Conservation (phyloP, 92 coral and sea anemone genomes). For the Phenganax subtilis region DNA sequence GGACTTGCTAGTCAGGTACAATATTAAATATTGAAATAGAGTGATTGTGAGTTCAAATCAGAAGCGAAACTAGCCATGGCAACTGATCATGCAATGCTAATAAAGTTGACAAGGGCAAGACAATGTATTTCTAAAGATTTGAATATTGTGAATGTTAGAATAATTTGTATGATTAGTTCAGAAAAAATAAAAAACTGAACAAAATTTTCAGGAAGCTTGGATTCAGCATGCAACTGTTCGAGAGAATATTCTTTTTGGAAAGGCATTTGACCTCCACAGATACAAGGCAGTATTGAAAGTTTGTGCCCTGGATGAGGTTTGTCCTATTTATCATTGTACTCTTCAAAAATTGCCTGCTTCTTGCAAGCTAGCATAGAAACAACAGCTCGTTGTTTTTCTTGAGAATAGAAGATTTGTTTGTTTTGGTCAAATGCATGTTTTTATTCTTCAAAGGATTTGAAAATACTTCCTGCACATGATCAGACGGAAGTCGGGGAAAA, state of each 20-base stretch:
- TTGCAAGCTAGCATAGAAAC: not conserved
- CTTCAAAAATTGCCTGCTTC: not conserved
- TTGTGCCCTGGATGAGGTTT: slow-evolving; percentile 88
- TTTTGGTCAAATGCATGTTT: not conserved
- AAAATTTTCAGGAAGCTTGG: slow-evolving; percentile 73
- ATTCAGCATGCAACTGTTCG: slow-evolving; percentile 96
- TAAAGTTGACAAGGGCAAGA: not conserved
- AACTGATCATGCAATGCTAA: no score
- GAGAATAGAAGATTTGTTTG: not conserved
- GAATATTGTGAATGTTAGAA: no score
- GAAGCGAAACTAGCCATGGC: no score
- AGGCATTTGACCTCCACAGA: slow-evolving; percentile 68
- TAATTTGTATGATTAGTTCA: not conserved
- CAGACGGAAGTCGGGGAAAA: slow-evolving; percentile 98
- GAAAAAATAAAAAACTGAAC: not conserved
- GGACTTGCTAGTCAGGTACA: slow-evolving; percentile 87
- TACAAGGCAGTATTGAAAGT: slow-evolving; percentile 77
- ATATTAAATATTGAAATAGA: no score
- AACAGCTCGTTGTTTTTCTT: not conserved
- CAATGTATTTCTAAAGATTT: no score
- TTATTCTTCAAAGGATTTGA: slow-evolving; percentile 61
- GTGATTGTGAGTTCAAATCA: no score
- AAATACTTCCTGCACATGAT: slow-evolving; percentile 79
- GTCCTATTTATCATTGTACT: no score
- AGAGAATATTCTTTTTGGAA: slow-evolving; percentile 90